Evolutionary conservation across 1,140 invertebrate genomes (phyloP), one percentile per base, ranked within the genome.

Genomic region (Drosophila virilis): DNA sequence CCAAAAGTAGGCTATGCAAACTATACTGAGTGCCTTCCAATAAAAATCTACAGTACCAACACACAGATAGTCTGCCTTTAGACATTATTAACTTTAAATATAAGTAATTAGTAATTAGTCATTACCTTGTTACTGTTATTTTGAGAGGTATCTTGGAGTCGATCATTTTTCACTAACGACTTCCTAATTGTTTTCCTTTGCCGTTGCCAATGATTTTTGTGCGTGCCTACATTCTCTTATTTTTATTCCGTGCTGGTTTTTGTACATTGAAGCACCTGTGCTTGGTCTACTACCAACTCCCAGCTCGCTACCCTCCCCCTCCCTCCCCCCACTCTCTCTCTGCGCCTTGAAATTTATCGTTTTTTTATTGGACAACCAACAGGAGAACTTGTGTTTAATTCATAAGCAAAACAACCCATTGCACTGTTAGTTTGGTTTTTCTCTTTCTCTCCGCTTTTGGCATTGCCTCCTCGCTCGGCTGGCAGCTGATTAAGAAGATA

Each of bases 311-410:
- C 13, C 42, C 22, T n/a, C n/a, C 9, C 15, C 15, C 17, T 1
- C 17, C 17, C 17, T n/a, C 17, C 17, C 17, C 17, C 1, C 17
- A 1, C 17, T 1, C 46, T 13, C 22, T 5, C 28, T 28, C 22
- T 28, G 22, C 2, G 22, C 12, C 15, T 13, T 45, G 9, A 15
- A 28, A 28, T 58, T 32, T 69, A 58, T 45, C 55, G 55, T 15
- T 15, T n/a, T 61, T 69, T 57, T 61, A 74, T 69, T 69, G 52
- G 37, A 52, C 37, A 48, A 52, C 42, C 59, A 32, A 13, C 8
- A 35, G 33, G 8, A 59, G 55, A 61, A 65, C 55, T 76, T 46
- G 59, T 85, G 83, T 88, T 60, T 85, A 88, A 85, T 88, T 88
- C 82, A 85, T 86, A 88, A 70, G 67, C 64, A 48, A 59, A 60